Evolutionary conservation across 2,113 vertebrate species (phyloP), one percentile per base, ranked within the genome.

Genomic region (Myxocyprinus asiaticus): DNA sequence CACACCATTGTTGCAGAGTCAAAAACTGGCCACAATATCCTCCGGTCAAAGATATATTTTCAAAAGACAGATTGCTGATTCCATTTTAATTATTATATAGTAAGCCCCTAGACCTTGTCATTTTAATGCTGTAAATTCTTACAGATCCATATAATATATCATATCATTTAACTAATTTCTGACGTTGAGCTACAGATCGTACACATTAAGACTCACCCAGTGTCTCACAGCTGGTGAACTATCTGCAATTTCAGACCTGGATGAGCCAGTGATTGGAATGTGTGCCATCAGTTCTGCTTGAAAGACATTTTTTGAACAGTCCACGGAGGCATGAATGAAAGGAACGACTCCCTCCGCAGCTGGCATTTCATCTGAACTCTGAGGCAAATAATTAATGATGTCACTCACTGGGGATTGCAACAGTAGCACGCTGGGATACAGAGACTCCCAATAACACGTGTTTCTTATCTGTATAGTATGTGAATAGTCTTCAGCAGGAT

Each of bases 231-330:
- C 56, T 72, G 47, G 53, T 11, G 43, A 58, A 17, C 67, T 72
- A 65, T 68, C 33, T 17, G 55, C 56, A 81, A 78, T 84, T 84
- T 81, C 79, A 78, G 69, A 81, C 68, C 75, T 74, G 82, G 75
- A 14, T 81, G 76, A 73, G 74, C 76, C 42, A 7, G 67, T 83
- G 82, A 83, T 83, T 77, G 74, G 63, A 53, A 73, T 22, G 48
- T 47, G 10, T 9, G 63, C 74, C 68, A 73, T 63, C 82, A 81
- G 68, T 68, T 47, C 63, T 43, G 48, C 78, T 67, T 81, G 74
- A 77, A 61, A 63, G 56, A 48, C 47, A 47, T 63, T 70, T 77
- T 77, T 67, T 51, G 43, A 14, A 68, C 48, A 71, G 71, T 63
- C 59, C 66, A 68, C 8, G 14, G 48, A 68, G 48, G 47, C 62